These are phyloP conservation scores for Bembecia ichneumoniformis DNA, from an alignment of 2,888 invertebrate genomes.

Conservation along the genomic window DNA sequence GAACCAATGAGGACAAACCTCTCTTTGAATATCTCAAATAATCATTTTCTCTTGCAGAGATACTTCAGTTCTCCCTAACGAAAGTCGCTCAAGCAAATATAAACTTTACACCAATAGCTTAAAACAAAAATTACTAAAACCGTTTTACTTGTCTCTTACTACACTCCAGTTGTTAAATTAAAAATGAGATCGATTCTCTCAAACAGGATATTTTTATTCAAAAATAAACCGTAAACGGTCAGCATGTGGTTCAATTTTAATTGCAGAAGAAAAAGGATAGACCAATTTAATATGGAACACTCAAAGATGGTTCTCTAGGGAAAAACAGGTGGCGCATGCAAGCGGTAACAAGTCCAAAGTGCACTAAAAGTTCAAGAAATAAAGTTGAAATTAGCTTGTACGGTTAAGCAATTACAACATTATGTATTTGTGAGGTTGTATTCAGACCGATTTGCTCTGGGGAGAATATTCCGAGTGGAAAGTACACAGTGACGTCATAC, in stretches of 20 bases:
- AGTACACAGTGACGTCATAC: not conserved
- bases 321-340: slow-evolving; percentile 39
- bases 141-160: slow-evolving; percentile 18
- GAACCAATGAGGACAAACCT: slow-evolving; percentile 11
- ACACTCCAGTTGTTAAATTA: slow-evolving; percentile 19
- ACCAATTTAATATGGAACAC: slow-evolving; percentile 62
- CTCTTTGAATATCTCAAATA: slow-evolving; percentile 40
- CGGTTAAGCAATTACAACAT: slow-evolving; percentile 21
- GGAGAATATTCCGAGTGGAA: not conserved
- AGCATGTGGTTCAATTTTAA: slow-evolving; percentile 18
- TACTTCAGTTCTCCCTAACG: slow-evolving; percentile 46
- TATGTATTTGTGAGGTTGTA: slow-evolving; percentile 21
- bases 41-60: slow-evolving; percentile 47
- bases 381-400: slow-evolving; percentile 23
- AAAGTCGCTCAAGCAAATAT: slow-evolving; percentile 18
- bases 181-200: slow-evolving; percentile 67
- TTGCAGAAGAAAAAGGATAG: slow-evolving; percentile 34
- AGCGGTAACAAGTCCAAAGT: slow-evolving; percentile 25
- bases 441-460: slow-evolving; percentile 65
- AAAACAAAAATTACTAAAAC: slow-evolving; percentile 7
- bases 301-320: slow-evolving; percentile 70
- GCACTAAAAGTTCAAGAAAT: slow-evolving; percentile 1
- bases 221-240: slow-evolving; percentile 6
- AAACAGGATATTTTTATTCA: slow-evolving; percentile 19
- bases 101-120: not conserved